Conservation (phyloP, 2,113 vertebrate genomes). For the Actenoides hombroni region DNA sequence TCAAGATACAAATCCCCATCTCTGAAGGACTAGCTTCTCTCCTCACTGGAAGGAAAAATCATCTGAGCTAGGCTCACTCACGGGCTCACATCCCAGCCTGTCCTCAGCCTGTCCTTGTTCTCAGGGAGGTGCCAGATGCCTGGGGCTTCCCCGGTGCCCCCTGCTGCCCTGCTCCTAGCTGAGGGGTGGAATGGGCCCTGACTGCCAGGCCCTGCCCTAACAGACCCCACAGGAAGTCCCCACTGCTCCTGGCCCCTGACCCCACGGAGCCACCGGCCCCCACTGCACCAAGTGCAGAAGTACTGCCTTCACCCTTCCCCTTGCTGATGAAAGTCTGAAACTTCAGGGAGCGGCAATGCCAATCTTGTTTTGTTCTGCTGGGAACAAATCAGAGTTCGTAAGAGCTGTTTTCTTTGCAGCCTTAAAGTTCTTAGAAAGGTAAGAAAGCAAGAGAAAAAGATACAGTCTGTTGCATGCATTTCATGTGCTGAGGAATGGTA, state of each 20-base stretch:
- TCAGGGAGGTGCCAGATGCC: rapidly evolving
- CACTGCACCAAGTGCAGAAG: background rate
- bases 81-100: rapidly evolving
- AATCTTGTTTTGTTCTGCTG: background rate
- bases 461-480: background rate
- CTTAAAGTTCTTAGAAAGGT: background rate
- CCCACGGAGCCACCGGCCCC: rapidly evolving
- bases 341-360: rapidly evolving
- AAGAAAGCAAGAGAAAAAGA: background rate
- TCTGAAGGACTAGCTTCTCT: background rate
- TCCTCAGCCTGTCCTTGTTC: rapidly evolving
- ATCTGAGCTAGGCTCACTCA: background rate
- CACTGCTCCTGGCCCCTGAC: rapidly evolving
- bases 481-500: background rate
- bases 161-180: background rate
- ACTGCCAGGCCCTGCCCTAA: background rate
- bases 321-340: background rate
- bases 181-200: rapidly evolving
- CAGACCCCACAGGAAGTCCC: rapidly evolving
- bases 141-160: rapidly evolving
- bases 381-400: background rate
- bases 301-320: background rate
- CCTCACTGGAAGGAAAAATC: background rate
- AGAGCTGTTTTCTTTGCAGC: background rate
- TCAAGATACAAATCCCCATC: background rate